These are phyloP conservation scores for Danaus plexippus DNA, from an alignment of 1,140 invertebrate genomes.

Conservation along the genomic window DNA sequence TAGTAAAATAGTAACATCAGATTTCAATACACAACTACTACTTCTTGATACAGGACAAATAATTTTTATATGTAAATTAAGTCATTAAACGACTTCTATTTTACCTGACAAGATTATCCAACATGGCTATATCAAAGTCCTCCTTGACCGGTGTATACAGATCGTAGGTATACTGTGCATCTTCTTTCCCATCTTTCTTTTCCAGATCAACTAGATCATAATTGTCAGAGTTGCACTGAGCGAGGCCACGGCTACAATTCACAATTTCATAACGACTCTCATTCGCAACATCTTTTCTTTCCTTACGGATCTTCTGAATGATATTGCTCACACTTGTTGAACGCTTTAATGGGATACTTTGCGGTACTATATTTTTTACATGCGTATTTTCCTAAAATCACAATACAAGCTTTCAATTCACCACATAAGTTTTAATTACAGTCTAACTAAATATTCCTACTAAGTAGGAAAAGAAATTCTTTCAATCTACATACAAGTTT, in stretches of 20 bases:
- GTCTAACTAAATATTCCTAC: no score
- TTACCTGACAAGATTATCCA: constrained; percentile 70
- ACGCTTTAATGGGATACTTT: constrained; percentile 32
- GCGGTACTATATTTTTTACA: constrained; percentile 39
- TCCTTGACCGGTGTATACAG: constrained; percentile 70
- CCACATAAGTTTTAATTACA: no score
- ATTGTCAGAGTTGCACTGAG: constrained; percentile 34
- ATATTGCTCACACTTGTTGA: constrained; percentile 54
- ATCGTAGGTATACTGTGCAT: constrained; percentile 71
- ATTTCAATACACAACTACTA: no score
- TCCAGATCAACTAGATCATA: constrained; percentile 61
- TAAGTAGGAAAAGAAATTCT: no score
- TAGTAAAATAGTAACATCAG: no score
- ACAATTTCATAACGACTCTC: constrained; percentile 69
- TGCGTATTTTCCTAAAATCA: constrained; percentile 39
- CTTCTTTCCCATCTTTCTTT: constrained; percentile 28
- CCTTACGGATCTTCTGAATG: constrained; percentile 60
- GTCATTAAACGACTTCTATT: no score
- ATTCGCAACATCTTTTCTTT: constrained; percentile 54
- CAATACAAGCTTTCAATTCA: no score
- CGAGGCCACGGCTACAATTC: constrained; percentile 62
- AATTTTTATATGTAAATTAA: no score
- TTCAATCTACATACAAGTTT: no score
- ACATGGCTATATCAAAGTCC: constrained; percentile 69
- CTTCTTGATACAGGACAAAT: no score